These are phyloP conservation scores for Sebastes fasciatus DNA, from an alignment of 2,113 vertebrate genomes.

Conservation along the genomic window DNA sequence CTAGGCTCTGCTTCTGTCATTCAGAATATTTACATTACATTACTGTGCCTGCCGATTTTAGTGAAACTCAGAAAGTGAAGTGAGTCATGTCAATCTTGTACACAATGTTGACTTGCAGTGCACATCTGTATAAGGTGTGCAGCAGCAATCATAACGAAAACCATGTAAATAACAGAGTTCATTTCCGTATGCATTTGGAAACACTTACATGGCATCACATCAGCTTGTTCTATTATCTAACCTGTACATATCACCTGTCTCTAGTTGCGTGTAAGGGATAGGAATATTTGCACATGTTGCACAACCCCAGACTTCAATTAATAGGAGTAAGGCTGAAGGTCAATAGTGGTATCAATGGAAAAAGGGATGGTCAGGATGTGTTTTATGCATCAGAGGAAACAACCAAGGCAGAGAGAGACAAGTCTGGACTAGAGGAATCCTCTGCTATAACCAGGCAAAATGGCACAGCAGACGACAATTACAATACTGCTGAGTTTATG, in stretches of 20 bases:
- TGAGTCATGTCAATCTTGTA: background rate
- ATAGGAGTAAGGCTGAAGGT: background rate
- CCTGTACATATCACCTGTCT: background rate
- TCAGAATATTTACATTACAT: too few species aligned
- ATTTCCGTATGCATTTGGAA: background rate
- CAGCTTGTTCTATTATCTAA: background rate
- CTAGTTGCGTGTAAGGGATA: background rate
- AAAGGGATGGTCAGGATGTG: constrained; percentile 3
- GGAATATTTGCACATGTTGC: background rate
- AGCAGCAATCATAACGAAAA: background rate
- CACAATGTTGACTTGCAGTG: background rate
- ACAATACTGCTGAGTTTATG: background rate
- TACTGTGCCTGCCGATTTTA: background rate
- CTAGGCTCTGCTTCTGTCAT: too few species aligned
- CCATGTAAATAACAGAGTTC: background rate
- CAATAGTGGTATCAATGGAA: background rate
- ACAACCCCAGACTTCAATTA: background rate
- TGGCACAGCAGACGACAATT: background rate
- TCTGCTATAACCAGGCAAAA: constrained; percentile 9
- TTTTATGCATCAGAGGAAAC: constrained; percentile 17
- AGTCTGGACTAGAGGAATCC: constrained; percentile 13
- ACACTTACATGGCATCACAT: background rate
- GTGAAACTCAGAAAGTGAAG: background rate
- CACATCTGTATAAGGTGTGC: background rate
- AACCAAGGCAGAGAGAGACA: constrained; percentile 13